A percentile compares a stretch with the other conserved stretches of the same genome.
Conservation (phyloP, 1,140 invertebrate species). For the Cephus cinctus region DNA sequence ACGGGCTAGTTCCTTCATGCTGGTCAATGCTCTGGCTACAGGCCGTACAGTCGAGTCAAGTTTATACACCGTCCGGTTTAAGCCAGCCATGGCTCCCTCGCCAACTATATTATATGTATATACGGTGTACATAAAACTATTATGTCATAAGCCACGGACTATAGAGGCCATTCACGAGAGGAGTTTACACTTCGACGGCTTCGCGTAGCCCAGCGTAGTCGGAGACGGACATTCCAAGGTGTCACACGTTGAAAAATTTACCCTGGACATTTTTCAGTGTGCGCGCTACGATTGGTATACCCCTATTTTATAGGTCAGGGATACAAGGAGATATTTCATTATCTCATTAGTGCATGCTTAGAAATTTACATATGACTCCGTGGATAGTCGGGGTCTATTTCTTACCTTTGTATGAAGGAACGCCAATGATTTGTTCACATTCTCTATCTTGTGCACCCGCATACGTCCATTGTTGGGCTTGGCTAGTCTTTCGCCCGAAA, state of each 20-base stretch:
- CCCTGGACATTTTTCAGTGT: no score
- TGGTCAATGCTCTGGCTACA: slow-evolving; percentile 32
- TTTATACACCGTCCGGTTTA: slow-evolving; percentile 17
- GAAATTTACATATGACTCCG: no score
- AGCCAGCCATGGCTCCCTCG: neutral
- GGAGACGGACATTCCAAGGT: no score
- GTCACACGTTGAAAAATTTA: no score
- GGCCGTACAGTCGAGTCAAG: slow-evolving; percentile 23
- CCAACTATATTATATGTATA: neutral
- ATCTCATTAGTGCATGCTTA: no score
- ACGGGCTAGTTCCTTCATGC: slow-evolving; percentile 12
- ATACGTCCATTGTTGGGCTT: slow-evolving; percentile 96
- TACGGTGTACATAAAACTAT: slow-evolving; percentile 32
- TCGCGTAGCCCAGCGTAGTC: no score
- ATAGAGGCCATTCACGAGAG: slow-evolving; percentile 27
- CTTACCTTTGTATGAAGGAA: slow-evolving; percentile 96
- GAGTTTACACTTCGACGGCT: slow-evolving; percentile 21
- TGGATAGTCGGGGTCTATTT: slow-evolving; percentile 8
- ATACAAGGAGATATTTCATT: no score
- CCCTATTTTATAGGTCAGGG: no score
- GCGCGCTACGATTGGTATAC: no score
- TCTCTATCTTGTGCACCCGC: slow-evolving; percentile 99
- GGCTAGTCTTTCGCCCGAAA: slow-evolving; percentile 95
- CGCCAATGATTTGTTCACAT: slow-evolving; percentile 96
- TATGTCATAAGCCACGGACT: slow-evolving; percentile 38